Conservation (phyloP, 2,797 vertebrate species). For the Sciaenops ocellatus region DNA sequence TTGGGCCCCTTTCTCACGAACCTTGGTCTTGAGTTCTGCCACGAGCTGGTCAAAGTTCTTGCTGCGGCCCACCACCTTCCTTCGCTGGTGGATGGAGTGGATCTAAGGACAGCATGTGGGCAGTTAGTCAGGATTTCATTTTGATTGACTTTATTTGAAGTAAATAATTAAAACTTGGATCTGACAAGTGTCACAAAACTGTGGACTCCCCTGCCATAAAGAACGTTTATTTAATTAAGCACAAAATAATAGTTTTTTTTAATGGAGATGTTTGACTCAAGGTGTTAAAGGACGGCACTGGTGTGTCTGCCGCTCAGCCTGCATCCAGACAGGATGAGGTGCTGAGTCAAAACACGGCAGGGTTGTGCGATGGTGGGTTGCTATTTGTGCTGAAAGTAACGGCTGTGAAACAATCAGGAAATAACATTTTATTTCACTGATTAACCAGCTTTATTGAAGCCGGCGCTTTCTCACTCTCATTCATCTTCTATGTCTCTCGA, state of each 20-base stretch:
- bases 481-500: too few species aligned
- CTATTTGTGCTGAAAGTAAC: too few species aligned
- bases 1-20: conserved; percentile 85
- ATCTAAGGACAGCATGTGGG: conserved; percentile 81
- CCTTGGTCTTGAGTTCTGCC: conserved; percentile 92
- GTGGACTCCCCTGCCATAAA: neutral
- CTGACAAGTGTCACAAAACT: neutral
- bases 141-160: neutral
- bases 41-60: conserved; percentile 95
- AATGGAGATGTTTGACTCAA: neutral
- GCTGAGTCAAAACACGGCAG: too few species aligned
- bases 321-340: too few species aligned
- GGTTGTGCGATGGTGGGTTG: too few species aligned
- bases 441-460: too few species aligned
- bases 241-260: neutral
- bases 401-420: too few species aligned
- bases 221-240: neutral
- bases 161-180: neutral
- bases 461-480: too few species aligned
- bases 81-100: conserved; percentile 94
- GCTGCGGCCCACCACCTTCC: conserved; percentile 91
- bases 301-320: neutral
- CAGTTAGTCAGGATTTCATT: neutral
- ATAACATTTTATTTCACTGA: too few species aligned
- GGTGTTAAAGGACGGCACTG: neutral